Percentiles rank a stretch among this genome's conserved stretches.
Conservation (phyloP, 2,888 invertebrate species). For the Pseudolycoriella hygida region DNA sequence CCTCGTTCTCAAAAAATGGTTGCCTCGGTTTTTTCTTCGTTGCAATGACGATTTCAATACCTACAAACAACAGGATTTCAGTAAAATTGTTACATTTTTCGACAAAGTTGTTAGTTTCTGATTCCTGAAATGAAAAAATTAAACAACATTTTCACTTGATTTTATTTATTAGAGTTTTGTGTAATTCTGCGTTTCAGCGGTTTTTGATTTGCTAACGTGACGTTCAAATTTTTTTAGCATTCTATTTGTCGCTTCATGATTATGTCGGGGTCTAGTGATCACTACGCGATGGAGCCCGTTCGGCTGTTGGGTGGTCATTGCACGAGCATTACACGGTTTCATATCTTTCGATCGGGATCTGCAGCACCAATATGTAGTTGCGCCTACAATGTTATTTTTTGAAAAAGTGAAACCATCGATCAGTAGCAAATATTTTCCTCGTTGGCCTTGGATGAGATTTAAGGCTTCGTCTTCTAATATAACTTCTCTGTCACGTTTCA, state of each 20-base stretch:
- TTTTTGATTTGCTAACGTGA: neutral
- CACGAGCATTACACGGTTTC: slow-evolving; percentile 14
- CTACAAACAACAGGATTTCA: too few species aligned
- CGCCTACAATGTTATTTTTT: slow-evolving; percentile 21
- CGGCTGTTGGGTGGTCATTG: slow-evolving; percentile 18
- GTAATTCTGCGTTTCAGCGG: neutral
- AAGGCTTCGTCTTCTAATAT: slow-evolving; percentile 14
- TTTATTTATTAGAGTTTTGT: neutral
- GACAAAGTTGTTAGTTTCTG: too few species aligned
- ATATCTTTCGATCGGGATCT: slow-evolving; percentile 18
- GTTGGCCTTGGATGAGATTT: slow-evolving; percentile 23
- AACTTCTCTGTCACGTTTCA: neutral
- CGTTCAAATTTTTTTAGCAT: neutral
- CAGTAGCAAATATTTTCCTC: slow-evolving; percentile 22
- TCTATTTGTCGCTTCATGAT: slow-evolving; percentile 19
- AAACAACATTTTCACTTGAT: too few species aligned
- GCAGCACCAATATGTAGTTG: slow-evolving; percentile 27
- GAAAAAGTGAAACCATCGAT: slow-evolving; percentile 24
- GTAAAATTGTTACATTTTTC: too few species aligned
- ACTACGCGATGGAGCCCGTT: slow-evolving; percentile 20
- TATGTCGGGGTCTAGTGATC: slow-evolving; percentile 23
- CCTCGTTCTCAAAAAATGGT: too few species aligned
- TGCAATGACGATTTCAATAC: too few species aligned
- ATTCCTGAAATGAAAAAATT: too few species aligned
- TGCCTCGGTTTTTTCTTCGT: too few species aligned